Conservation (phyloP, 2,888 invertebrate genomes). For the Stenodema calcarata region DNA sequence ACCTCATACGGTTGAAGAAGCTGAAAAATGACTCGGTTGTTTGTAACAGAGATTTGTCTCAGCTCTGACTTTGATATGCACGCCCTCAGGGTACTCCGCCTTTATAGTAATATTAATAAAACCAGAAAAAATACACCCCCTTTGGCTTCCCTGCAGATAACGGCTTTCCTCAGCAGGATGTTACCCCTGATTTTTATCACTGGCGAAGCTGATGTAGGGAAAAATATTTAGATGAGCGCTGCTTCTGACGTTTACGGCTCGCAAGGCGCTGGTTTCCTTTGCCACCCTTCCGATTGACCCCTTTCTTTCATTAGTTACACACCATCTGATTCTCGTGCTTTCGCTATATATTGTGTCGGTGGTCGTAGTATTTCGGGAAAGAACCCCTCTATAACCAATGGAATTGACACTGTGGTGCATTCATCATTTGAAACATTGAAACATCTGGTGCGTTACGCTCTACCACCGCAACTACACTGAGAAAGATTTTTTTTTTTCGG, state of each 20-base stretch:
- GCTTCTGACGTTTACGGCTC: constrained; percentile 21
- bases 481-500: too few relatives aligned
- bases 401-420: background rate
- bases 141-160: background rate
- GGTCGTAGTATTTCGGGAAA: background rate
- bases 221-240: constrained; percentile 38
- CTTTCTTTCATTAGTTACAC: constrained; percentile 34
- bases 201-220: constrained; percentile 5
- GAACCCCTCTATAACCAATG: background rate
- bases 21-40: too few relatives aligned
- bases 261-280: background rate
- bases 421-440: background rate
- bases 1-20: too few relatives aligned
- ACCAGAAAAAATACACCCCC: background rate
- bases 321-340: background rate
- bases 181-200: constrained; percentile 2
- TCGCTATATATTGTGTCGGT: background rate
- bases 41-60: background rate
- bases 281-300: constrained; percentile 1
- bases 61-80: background rate
- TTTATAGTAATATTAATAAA: background rate
- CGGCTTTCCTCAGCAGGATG: background rate
- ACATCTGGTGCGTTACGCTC: background rate
- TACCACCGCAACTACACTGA: too few relatives aligned
- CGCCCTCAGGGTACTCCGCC: background rate